A percentile compares a stretch with the other conserved stretches of the same genome.
Evolutionary conservation across 2,113 vertebrate species (phyloP).

Genomic region (Python bivittatus): DNA sequence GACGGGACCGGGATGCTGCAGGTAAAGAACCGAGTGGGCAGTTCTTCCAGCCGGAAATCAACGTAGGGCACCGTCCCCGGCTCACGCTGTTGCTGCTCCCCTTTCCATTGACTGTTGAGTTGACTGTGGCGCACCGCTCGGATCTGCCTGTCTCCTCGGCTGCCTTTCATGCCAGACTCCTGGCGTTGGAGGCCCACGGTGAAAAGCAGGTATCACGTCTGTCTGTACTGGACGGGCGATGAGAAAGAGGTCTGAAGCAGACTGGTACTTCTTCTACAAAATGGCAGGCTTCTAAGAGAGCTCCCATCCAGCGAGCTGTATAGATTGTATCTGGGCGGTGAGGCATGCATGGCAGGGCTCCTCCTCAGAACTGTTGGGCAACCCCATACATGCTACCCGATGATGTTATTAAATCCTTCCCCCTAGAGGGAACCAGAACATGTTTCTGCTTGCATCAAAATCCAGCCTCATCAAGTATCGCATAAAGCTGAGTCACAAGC

Average conservation of each 20-base stretch:
- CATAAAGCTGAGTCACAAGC: background rate
- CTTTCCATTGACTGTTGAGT: background rate
- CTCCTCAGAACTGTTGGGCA: background rate
- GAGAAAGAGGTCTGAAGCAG: no score
- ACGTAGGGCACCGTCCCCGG: background rate
- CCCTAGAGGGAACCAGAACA: background rate
- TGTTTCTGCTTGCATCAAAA: background rate
- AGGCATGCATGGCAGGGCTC: background rate
- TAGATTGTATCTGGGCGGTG: background rate
- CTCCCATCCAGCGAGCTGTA: background rate
- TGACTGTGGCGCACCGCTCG: background rate
- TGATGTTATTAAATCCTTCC: background rate
- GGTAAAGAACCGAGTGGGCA: background rate
- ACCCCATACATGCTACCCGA: background rate
- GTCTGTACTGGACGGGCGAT: background rate
- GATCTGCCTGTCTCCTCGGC: background rate
- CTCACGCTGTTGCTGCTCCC: background rate
- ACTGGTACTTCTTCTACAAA: background rate
- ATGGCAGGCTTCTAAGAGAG: background rate
- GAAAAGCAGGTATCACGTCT: background rate
- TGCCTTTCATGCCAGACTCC: background rate
- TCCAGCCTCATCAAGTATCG: background rate
- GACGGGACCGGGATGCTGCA: no score
- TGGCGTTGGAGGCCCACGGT: no score
- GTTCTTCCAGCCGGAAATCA: background rate